Conservation (phyloP, 1,140 invertebrate genomes). For the Bradynema listronoti region DNA sequence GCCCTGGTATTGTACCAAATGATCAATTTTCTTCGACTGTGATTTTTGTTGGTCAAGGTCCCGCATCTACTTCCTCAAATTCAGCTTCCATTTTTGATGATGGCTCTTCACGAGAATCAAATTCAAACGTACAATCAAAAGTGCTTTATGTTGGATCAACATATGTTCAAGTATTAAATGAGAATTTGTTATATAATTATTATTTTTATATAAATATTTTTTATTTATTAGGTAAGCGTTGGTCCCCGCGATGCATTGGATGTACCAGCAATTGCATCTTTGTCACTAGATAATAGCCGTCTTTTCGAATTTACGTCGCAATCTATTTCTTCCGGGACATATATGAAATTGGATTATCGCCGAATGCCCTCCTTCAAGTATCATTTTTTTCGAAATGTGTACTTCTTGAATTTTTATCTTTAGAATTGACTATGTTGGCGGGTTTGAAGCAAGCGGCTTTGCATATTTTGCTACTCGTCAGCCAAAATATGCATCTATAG, state of each 20-base stretch:
- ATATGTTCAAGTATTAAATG: slow-evolving; percentile 47
- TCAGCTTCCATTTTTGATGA: not conserved
- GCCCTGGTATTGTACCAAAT: slow-evolving; percentile 47
- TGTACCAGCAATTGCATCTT: slow-evolving; percentile 41
- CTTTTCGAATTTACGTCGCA: slow-evolving; percentile 37
- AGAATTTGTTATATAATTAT: too few relatives aligned
- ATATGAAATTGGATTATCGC: slow-evolving; percentile 30
- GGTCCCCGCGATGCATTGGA: slow-evolving; percentile 47
- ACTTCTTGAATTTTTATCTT: slow-evolving; percentile 13
- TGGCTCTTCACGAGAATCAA: not conserved
- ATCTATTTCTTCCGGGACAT: slow-evolving; percentile 41
- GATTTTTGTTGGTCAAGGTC: slow-evolving; percentile 51
- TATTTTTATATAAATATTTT: too few relatives aligned
- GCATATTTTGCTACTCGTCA: slow-evolving; percentile 56
- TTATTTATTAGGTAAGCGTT: slow-evolving; percentile 18
- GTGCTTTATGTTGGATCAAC: slow-evolving; percentile 52
- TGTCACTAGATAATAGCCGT: slow-evolving; percentile 21
- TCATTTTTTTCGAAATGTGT: too few relatives aligned
- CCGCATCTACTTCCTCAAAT: slow-evolving; percentile 6
- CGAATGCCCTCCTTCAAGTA: slow-evolving; percentile 6
- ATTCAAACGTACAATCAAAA: slow-evolving; percentile 10
- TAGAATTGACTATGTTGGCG: slow-evolving; percentile 52
- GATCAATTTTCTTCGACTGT: slow-evolving; percentile 49
- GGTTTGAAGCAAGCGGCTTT: slow-evolving; percentile 51
- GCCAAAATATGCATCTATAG: slow-evolving; percentile 38